Conservation (phyloP, 1,140 invertebrate species). For the Drosophila gunungcola region DNA sequence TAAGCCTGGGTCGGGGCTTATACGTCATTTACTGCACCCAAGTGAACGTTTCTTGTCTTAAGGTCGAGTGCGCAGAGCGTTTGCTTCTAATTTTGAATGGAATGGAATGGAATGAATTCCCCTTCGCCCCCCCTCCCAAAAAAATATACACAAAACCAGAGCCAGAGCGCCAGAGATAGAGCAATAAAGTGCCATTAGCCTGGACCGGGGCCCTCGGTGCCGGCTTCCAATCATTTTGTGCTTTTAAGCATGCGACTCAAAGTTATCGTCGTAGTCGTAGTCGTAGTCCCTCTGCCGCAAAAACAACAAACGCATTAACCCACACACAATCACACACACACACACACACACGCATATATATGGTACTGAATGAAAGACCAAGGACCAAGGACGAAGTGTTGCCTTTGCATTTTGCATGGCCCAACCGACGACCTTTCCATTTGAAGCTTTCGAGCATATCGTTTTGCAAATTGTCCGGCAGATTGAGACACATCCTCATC, state of each 20-base stretch:
- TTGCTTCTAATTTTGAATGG: slow-evolving; percentile 50
- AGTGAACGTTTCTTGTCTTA: slow-evolving; percentile 52
- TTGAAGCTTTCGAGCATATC: slow-evolving; percentile 38
- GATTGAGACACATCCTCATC: slow-evolving; percentile 65
- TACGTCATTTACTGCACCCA: slow-evolving; percentile 62
- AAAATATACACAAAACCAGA: slow-evolving; percentile 31
- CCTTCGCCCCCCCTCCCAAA: too few relatives aligned
- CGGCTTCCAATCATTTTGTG: slow-evolving; percentile 66
- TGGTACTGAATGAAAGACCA: not conserved
- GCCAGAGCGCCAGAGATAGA: slow-evolving; percentile 3
- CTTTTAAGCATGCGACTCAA: slow-evolving; percentile 71
- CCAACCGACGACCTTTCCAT: slow-evolving; percentile 45
- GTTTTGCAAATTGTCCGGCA: slow-evolving; percentile 73
- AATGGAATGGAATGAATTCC: slow-evolving; percentile 4
- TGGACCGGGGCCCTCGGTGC: slow-evolving; percentile 37
- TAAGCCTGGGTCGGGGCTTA: slow-evolving; percentile 48
- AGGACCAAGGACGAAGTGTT: slow-evolving; percentile 34
- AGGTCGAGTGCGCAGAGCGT: slow-evolving; percentile 38
- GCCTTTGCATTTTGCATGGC: slow-evolving; percentile 63
- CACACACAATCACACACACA: slow-evolving; percentile 11
- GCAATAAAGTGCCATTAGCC: slow-evolving; percentile 68
- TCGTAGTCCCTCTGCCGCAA: slow-evolving; percentile 53
- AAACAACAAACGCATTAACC: slow-evolving; percentile 65
- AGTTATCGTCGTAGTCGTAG: slow-evolving; percentile 50
- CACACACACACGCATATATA: too few relatives aligned